Percentiles rank a stretch among this genome's conserved stretches.
Evolutionary conservation across 2,888 invertebrate species (phyloP).

Genomic region (Aromia moschata): DNA sequence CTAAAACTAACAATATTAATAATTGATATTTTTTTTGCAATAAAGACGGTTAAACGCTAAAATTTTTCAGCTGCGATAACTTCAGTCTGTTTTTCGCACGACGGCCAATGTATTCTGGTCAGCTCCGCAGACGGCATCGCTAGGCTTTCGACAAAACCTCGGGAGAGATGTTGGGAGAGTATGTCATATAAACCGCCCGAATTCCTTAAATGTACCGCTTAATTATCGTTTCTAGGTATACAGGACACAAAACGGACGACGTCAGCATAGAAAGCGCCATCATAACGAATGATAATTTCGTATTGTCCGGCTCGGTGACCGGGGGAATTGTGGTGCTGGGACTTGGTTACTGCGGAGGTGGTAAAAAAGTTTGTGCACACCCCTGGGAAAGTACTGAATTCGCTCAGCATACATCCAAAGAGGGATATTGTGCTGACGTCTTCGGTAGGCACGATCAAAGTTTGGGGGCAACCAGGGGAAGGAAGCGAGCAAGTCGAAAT

Average conservation of each 20-base stretch:
- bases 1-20: neutral
- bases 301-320: constrained; percentile 90
- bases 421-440: constrained; percentile 78
- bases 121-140: constrained; percentile 86
- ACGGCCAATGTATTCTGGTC: constrained; percentile 90
- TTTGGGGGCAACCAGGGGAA: constrained; percentile 68
- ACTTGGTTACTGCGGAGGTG: constrained; percentile 80
- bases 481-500: constrained; percentile 13
- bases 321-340: constrained; percentile 90
- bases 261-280: constrained; percentile 89
- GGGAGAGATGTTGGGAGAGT: constrained; percentile 79
- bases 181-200: constrained; percentile 50
- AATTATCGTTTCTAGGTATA: constrained; percentile 67
- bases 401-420: constrained; percentile 83
- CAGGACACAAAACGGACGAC: constrained; percentile 84
- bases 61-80: constrained; percentile 75
- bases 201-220: neutral
- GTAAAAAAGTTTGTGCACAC: constrained; percentile 66
- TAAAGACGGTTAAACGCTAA: neutral
- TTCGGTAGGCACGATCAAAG: constrained; percentile 74
- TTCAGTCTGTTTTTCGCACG: constrained; percentile 85
- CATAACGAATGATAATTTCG: constrained; percentile 82
- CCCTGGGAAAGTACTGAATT: constrained; percentile 74
- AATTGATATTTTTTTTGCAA: neutral
- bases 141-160: constrained; percentile 89